Percentiles rank a stretch among this genome's conserved stretches.
phyloP scores from a whole-genome alignment of 2,113 vertebrate species.

The Oncorhynchus masou region DNA sequence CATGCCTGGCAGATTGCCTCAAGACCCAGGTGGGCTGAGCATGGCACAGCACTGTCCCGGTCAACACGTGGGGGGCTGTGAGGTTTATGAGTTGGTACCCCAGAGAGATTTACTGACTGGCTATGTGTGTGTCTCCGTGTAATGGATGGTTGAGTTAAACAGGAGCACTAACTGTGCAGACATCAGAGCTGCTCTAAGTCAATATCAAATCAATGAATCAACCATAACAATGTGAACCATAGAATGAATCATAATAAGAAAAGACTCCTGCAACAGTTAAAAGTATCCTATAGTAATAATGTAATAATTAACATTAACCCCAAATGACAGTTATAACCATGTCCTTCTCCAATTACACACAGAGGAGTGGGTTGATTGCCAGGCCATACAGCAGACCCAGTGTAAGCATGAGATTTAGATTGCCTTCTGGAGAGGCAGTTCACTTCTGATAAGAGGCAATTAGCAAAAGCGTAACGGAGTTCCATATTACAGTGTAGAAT shows the following conservation, averaged over 20 bases:
- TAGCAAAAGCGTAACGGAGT: constrained; percentile 13
- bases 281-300: no score
- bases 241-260: no score
- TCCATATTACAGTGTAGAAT: constrained; percentile 1
- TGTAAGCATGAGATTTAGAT: constrained; percentile 15
- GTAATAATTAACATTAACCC: no score
- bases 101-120: neutral
- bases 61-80: neutral
- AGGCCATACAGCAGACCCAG: neutral
- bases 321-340: neutral
- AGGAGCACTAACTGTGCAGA: neutral
- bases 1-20: neutral
- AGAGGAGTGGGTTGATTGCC: neutral
- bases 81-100: neutral
- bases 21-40: neutral
- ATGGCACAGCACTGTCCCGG: neutral
- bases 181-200: neutral
- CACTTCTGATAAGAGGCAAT: constrained; percentile 12
- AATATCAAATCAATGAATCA: no score
- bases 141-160: neutral
- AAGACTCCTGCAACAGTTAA: no score
- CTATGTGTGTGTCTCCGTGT: neutral
- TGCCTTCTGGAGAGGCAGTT: constrained; percentile 7
- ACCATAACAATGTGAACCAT: no score
- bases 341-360: neutral